Evolutionary conservation across 2,797 vertebrate genomes (phyloP).

Genomic region (Diplodus puntazzo): DNA sequence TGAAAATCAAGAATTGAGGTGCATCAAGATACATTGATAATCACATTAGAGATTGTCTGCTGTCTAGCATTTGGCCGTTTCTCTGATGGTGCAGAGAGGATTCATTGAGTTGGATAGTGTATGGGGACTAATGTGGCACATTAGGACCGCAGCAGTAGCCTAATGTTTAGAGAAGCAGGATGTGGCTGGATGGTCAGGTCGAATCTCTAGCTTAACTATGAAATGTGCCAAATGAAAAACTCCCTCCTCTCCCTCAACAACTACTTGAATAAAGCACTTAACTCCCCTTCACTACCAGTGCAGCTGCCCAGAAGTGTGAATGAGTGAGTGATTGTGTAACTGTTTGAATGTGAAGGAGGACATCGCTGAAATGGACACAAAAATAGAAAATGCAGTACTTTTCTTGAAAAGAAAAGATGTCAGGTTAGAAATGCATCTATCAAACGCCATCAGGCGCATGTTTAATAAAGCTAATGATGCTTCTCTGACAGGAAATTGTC

Average conservation of each 20-base stretch:
- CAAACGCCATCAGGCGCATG: slow-evolving; percentile 1
- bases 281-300: slow-evolving; percentile 38
- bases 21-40: neutral
- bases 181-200: slow-evolving; percentile 27
- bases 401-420: slow-evolving; percentile 12
- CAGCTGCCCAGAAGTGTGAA: slow-evolving; percentile 44
- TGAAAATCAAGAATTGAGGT: neutral
- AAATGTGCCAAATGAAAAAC: slow-evolving; percentile 29
- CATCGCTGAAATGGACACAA: slow-evolving; percentile 16
- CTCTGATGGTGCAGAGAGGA: neutral
- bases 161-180: slow-evolving; percentile 3
- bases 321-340: slow-evolving; percentile 56
- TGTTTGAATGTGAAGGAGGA: slow-evolving; percentile 46
- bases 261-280: slow-evolving; percentile 45
- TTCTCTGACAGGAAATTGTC: slow-evolving; percentile 6
- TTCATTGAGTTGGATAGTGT: slow-evolving; percentile 2
- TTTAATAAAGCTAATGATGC: slow-evolving; percentile 7
- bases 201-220: slow-evolving; percentile 10
- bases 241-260: slow-evolving; percentile 18
- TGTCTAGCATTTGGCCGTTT: neutral
- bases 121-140: slow-evolving; percentile 14
- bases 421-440: neutral
- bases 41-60: neutral
- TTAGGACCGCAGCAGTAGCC: slow-evolving; percentile 3
- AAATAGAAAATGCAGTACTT: slow-evolving; percentile 10